Base-by-base conservation (phyloP, 2,797 vertebrate genomes). In the Cetoscarus ocellatus region DNA sequence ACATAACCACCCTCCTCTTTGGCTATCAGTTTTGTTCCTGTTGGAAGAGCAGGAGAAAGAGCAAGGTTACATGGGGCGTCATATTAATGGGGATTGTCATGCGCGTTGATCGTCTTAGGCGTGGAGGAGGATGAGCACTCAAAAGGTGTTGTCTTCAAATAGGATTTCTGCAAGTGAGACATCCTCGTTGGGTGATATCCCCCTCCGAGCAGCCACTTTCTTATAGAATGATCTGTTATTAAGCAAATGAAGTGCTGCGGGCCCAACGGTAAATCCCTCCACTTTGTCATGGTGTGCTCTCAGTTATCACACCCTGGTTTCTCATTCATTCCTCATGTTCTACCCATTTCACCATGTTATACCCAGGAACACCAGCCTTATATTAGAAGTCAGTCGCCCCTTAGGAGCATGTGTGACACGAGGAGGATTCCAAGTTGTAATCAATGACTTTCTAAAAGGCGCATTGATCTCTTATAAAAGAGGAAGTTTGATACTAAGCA, bases 371-470 rank as follows among this genome's bases (percentile, higher is more conserved):
- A 35, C 59, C 79, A 71, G 73, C 75, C 72, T 83, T 61, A 79
- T 85, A 63, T 90, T 90, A 77, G 94, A 96, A 95, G 92, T 93
- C 93, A 91, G 90, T 92, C 91, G 85, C 50, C 92, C 92, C 89
- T 92, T 92, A 90, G 91, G 93, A 95, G 94, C 92, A 91, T 79
- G 92, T 84, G 90, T 77, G 95, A 95, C 93, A 93, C 92, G 86
- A 92, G 94, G 91, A 94, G 68, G 93, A 94, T 94, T 96, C 93
- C 93, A 95, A 96, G 95, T 96, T 96, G 95, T 96, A 96, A 96
- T 96, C 96, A 96, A 94, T 96, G 95, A 93, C 92, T 96, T 93
- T 95, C 95, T 96, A 95, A 96, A 96, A 95, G 95, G 93, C 85
- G 86, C 96, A 95, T 95, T 96, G 95, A 96, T 97, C 94, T 95